phyloP scores from a whole-genome alignment of 2,888 invertebrate genomes.

The Parnassius orleans region DNA sequence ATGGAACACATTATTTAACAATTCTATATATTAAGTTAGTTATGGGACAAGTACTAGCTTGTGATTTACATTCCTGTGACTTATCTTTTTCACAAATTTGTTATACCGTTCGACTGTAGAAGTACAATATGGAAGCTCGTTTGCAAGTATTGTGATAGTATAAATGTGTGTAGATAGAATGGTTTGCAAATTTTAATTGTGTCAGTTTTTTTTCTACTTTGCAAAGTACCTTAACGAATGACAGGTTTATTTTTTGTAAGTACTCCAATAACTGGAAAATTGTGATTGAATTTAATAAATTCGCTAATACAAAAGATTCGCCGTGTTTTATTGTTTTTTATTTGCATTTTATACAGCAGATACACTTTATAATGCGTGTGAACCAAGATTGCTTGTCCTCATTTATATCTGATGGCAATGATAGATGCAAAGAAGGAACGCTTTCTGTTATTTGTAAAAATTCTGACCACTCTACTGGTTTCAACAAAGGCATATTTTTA shows the following conservation, averaged over 20 bases:
- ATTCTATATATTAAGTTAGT: neutral
- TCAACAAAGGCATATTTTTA: conserved; percentile 47
- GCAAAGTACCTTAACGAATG: conserved; percentile 63
- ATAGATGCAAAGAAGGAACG: conserved; percentile 48
- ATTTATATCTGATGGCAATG: conserved; percentile 42
- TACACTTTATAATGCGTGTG: conserved; percentile 45
- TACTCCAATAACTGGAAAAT: conserved; percentile 75
- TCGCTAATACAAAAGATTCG: conserved; percentile 58
- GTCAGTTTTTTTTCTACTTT: conserved; percentile 46
- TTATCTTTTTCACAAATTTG: conserved; percentile 2
- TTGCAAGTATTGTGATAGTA: conserved; percentile 49
- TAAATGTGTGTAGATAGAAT: conserved; percentile 52
- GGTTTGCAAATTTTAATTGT: conserved; percentile 46
- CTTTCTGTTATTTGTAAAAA: conserved; percentile 46
- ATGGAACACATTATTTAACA: too few species aligned
- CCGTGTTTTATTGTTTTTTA: conserved; percentile 53
- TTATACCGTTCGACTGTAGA: neutral
- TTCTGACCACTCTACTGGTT: conserved; percentile 48
- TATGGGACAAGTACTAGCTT: neutral
- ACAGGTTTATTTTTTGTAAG: conserved; percentile 66
- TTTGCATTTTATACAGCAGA: conserved; percentile 57
- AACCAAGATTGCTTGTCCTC: conserved; percentile 47
- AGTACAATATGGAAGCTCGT: neutral
- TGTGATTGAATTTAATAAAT: conserved; percentile 81
- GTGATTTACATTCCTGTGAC: conserved; percentile 13